Base-by-base conservation (phyloP, 2,888 invertebrate genomes). In the Gari tellinella region DNA sequence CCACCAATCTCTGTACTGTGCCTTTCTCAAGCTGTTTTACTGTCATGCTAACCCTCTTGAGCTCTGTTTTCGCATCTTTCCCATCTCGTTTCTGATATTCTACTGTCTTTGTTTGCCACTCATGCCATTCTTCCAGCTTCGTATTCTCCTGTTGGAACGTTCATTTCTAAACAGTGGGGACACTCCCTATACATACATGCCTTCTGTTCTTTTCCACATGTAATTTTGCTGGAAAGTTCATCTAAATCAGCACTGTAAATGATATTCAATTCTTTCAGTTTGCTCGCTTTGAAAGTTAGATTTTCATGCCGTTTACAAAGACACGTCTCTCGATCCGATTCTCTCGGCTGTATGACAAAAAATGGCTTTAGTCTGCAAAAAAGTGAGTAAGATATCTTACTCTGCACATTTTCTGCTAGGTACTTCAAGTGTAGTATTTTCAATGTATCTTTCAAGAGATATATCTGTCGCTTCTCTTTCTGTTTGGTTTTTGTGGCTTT, bases 361-460 rank as follows among this genome's bases (percentile, higher is more conserved):
- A 84, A 82, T 38, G 79, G 79, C n/a, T 70, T 53, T 17, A 80
- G 37, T 43, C 69, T 48, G 52, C 77, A 69, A 46, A 83, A 80
- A 8, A 53, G 23, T 0, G 78, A 60, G 38, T 78, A 80, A n/a
- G 67, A 72, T 8, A 80, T 90, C 31, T 57, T 68, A 0, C 31
- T 19, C 4, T 21, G 10, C 0, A 43, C 40, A 38, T 64, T 62
- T 49, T 81, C 65, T 4, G 49, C 14, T 1, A 51, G 1, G 63
- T 46, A 81, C 61, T 83, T 81, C 4, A 37, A 14, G 43, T 81
- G 68, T 1, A 83, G 68, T 45, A 63, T 65, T 53, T 66, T 56
- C 55, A 78, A 21, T 1, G 74, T 58, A 21, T 80, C 78, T 21
- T 17, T 61, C 1, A 81, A 52, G 10, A 83, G 43, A 4, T 73